Conservation (phyloP, 2,113 vertebrate genomes). For the Leucosticte australis region DNA sequence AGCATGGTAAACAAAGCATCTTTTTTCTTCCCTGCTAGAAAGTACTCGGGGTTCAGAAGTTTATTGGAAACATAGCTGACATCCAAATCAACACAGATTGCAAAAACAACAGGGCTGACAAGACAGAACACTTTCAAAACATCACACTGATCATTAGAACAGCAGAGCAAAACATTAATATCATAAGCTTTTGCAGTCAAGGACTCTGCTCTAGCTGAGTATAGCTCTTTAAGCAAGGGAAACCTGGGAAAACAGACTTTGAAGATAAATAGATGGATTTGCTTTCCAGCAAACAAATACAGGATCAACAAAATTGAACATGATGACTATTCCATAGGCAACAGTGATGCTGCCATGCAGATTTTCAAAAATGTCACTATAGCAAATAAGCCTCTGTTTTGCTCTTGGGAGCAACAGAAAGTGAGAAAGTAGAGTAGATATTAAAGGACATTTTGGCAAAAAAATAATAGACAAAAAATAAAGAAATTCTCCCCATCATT, state of each 20-base stretch:
- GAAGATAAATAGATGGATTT: constrained; percentile 66
- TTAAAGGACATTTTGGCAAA: background rate
- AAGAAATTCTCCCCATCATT: background rate
- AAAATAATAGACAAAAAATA: background rate
- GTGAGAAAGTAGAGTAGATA: constrained; percentile 2
- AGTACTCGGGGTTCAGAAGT: constrained; percentile 56
- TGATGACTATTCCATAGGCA: constrained; percentile 63
- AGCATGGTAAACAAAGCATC: constrained; percentile 25
- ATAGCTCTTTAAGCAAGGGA: background rate
- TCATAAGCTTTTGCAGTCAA: constrained; percentile 40
- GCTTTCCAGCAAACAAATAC: constrained; percentile 60
- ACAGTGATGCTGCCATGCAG: constrained; percentile 53
- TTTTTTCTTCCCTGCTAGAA: constrained; percentile 44
- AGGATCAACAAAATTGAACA: constrained; percentile 62
- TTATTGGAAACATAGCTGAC: constrained; percentile 62
- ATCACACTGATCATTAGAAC: constrained; percentile 63
- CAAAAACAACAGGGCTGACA: constrained; percentile 63
- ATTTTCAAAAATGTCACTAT: constrained; percentile 58
- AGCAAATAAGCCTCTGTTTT: constrained; percentile 52
- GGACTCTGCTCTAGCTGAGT: constrained; percentile 16
- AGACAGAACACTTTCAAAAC: constrained; percentile 63
- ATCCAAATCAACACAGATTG: constrained; percentile 64
- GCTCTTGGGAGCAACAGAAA: constrained; percentile 21
- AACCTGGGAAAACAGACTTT: constrained; percentile 43
- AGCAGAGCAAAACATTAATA: constrained; percentile 63